A percentile compares a stretch with the other conserved stretches of the same genome.
phyloP scores from a whole-genome alignment of 2,113 vertebrate genomes.

The Sinocyclocheilus anophthalmus region DNA sequence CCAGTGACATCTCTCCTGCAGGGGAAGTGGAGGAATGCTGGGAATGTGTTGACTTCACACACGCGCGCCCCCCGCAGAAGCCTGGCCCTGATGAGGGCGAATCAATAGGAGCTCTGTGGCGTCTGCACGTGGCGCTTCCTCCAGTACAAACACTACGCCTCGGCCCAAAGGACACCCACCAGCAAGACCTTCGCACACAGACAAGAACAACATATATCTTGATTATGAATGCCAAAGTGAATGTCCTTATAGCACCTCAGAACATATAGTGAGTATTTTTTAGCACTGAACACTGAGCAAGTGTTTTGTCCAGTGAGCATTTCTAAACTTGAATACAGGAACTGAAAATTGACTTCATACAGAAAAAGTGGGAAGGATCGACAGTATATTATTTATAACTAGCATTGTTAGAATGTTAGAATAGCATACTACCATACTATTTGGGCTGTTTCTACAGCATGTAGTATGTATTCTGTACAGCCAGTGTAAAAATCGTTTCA shows the following conservation, averaged over 20 bases:
- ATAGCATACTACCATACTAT: background rate
- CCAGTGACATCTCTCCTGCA: slow-evolving; percentile 78
- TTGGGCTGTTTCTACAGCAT: background rate
- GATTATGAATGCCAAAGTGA: background rate
- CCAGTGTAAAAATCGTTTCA: background rate
- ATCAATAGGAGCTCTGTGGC: slow-evolving; percentile 77
- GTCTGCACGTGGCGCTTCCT: slow-evolving; percentile 69
- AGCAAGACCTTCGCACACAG: slow-evolving; percentile 1
- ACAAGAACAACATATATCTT: slow-evolving; percentile 39
- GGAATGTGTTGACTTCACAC: slow-evolving; percentile 87
- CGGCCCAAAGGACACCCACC: slow-evolving; percentile 43
- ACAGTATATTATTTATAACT: background rate
- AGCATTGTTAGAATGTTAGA: background rate
- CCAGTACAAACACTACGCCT: slow-evolving; percentile 70
- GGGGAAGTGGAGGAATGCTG: slow-evolving; percentile 82
- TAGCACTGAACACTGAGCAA: background rate
- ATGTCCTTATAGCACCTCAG: background rate
- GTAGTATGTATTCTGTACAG: background rate
- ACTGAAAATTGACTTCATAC: background rate
- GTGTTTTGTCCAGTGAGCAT: background rate
- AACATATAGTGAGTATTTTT: background rate
- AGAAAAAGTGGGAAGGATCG: background rate
- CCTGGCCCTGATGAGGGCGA: slow-evolving; percentile 72
- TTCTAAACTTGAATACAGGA: background rate
- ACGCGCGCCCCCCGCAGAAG: slow-evolving; percentile 68